Percentiles rank a stretch among this genome's conserved stretches.
Conservation (phyloP, 1,140 invertebrate species). For the Pseudomyrmex sp. region DNA sequence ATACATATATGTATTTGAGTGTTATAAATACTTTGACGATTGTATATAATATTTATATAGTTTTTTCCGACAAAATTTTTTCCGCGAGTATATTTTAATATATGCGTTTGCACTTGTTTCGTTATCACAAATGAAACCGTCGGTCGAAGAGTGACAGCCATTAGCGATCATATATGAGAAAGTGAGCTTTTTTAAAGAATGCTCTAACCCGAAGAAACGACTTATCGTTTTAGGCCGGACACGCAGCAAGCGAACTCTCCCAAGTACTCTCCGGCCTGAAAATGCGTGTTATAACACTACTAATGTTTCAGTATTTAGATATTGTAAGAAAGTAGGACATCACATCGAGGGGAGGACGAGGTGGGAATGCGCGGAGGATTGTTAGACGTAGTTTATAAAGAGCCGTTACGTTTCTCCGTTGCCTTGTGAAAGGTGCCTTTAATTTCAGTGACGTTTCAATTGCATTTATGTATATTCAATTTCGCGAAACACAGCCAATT, state of each 20-base stretch:
- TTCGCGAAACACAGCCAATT: constrained; percentile 10
- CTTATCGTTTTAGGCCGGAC: background rate
- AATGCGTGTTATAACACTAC: constrained; percentile 40
- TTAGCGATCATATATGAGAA: constrained; percentile 14
- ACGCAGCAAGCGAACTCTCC: background rate
- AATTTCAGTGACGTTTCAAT: constrained; percentile 85
- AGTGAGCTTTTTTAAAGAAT: constrained; percentile 24
- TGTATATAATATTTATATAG: no score
- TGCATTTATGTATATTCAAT: constrained; percentile 62
- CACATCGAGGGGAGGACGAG: constrained; percentile 46
- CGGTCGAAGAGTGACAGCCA: background rate
- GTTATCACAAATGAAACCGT: background rate
- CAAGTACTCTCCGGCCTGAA: background rate
- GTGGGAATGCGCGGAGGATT: constrained; percentile 44
- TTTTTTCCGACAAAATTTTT: background rate
- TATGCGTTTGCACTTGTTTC: background rate
- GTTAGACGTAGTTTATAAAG: constrained; percentile 61
- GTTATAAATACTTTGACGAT: no score
- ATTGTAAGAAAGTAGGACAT: constrained; percentile 66
- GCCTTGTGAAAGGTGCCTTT: constrained; percentile 82
- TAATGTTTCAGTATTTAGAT: constrained; percentile 46
- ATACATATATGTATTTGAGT: no score
- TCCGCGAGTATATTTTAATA: background rate
- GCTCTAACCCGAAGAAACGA: constrained; percentile 4
- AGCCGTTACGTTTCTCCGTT: constrained; percentile 76